Base-by-base conservation (phyloP, 2,888 invertebrate genomes). In the Hyles lineata region DNA sequence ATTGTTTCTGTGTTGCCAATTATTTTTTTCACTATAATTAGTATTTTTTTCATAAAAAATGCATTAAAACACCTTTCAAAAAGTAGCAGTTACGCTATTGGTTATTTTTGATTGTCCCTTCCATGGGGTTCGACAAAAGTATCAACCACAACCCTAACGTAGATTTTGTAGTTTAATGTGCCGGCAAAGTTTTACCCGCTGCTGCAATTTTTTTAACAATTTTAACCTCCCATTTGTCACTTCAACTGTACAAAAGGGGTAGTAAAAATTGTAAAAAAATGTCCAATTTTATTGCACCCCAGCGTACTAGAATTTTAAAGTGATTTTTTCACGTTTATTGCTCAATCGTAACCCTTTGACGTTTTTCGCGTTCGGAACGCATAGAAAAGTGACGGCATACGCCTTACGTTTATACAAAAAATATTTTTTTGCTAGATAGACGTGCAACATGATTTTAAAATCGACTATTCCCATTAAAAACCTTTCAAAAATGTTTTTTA, bases 1-100 rank as follows among this genome's bases (percentile, higher is more conserved):
- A 94, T 92, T 94, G 93, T 92, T 92, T 92, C 91, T 92, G 94
- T 88, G 90, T 91, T 92, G 93, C 93, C 94, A 93, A 94, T 93
- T 92, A 82, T 85, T 79, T 82, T 85, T 85, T 83, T 83, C 85
- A 84, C 82, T 84, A 84, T 81, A 84, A 86, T 79, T 78, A 80
- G 76, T 78, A 76, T 79, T 79, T 85, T 43, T 89, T 90, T 89
- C 89, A 84, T 92, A 91, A 92, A 90, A 94, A 94, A 93, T 92
- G 93, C 92, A 88, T 93, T 92, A 94, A 94, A 94, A 94, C 91
- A 92, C 91, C 92, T 79, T 92, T 92, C 92, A 92, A 94, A 94
- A 94, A 94, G 90, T 93, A 92, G 90, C 93, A 90, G 89, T 93
- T 86, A 92, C 89, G 91, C 88, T 92, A 92, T 89, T 92, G 92